Evolutionary conservation across 2,113 vertebrate genomes (phyloP).

Genomic region (Pristiophorus japonicus): DNA sequence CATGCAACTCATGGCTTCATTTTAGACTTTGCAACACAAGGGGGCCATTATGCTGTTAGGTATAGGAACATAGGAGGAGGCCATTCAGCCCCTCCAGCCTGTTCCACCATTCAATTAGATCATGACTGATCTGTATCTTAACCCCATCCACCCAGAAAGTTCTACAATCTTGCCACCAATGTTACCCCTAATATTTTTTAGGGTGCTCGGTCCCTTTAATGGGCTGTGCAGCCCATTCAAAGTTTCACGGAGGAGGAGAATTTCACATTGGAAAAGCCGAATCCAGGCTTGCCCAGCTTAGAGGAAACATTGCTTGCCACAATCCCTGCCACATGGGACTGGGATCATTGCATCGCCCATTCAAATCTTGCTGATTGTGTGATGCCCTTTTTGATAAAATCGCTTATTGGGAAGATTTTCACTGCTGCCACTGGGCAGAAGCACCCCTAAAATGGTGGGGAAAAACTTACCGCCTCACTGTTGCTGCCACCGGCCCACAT

Average conservation of each 20-base stretch:
- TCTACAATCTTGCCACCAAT: background rate
- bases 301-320: too few species aligned
- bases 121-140: background rate
- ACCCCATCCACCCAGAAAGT: background rate
- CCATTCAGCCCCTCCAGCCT: background rate
- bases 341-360: background rate
- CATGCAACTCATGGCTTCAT: background rate
- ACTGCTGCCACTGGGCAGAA: background rate
- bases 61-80: background rate
- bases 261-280: too few species aligned
- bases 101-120: background rate
- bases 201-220: too few species aligned
- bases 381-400: background rate
- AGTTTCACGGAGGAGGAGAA: too few species aligned
- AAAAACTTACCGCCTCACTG: background rate
- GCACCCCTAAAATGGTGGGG: background rate
- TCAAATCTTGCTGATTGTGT: too few species aligned
- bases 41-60: background rate
- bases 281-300: too few species aligned
- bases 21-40: background rate
- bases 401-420: background rate
- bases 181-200: too few species aligned
- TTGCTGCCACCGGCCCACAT: background rate
- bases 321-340: too few species aligned
- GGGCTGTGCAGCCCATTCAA: too few species aligned